Evolutionary conservation across 2,797 vertebrate species (phyloP).

Genomic region (Hemitrygon akajei): DNA sequence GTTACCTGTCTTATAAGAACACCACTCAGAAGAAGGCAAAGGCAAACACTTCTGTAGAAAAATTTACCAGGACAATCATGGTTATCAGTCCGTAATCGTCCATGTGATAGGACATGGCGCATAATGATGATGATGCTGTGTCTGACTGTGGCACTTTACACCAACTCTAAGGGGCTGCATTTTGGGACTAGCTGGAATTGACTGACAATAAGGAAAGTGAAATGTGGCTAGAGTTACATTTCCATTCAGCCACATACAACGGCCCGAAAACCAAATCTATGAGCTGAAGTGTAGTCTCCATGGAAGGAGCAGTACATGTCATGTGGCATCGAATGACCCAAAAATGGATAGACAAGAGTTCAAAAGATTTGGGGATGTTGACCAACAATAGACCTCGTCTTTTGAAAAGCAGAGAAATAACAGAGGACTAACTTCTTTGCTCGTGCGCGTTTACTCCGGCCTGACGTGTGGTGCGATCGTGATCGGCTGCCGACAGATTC

Average conservation of each 20-base stretch:
- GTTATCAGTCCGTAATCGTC: no score
- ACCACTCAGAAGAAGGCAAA: no score
- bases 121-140: no score
- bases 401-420: not conserved
- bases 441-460: conserved; percentile 64
- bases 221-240: not conserved
- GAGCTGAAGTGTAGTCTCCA: not conserved
- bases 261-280: not conserved
- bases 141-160: not conserved
- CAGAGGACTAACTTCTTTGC: conserved; percentile 70
- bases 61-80: no score
- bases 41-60: no score
- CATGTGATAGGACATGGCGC: no score
- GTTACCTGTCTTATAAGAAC: no score
- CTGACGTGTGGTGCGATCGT: conserved; percentile 43
- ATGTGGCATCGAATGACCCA: not conserved
- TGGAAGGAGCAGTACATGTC: not conserved
- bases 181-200: not conserved
- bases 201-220: not conserved
- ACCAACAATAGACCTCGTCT: not conserved
- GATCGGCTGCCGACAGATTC: conserved; percentile 50
- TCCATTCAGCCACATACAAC: not conserved
- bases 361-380: not conserved
- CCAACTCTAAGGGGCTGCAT: not conserved
- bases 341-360: not conserved